Percentiles rank a stretch among this genome's conserved stretches.
phyloP scores from a whole-genome alignment of 2,888 invertebrate genomes.

The Keiferia lycopersicella region DNA sequence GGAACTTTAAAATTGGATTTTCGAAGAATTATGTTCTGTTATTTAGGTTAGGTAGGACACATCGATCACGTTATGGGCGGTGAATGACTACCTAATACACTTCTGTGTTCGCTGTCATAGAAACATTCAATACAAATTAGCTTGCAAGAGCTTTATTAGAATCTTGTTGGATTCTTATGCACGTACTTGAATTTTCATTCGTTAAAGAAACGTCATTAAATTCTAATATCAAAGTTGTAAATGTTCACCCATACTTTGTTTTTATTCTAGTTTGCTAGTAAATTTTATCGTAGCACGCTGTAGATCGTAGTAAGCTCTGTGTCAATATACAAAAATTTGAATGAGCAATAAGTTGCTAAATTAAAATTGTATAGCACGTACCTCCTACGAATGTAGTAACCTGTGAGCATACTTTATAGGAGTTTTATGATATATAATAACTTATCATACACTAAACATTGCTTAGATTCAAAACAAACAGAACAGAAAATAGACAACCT shows the following conservation, averaged over 20 bases:
- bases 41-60: constrained; percentile 62
- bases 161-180: neutral
- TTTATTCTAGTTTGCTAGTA: too few relatives aligned
- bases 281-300: too few relatives aligned
- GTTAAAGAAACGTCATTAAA: neutral
- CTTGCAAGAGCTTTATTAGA: neutral
- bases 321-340: neutral
- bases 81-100: constrained; percentile 32
- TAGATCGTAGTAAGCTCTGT: too few relatives aligned
- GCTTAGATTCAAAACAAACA: neutral
- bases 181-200: neutral
- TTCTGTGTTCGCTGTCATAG: neutral
- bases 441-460: neutral
- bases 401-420: neutral
- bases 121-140: neutral
- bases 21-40: constrained; percentile 66
- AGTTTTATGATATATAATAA: neutral
- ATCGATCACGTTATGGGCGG: constrained; percentile 50
- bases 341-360: neutral
- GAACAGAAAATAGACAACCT: neutral
- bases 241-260: too few relatives aligned
- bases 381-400: neutral
- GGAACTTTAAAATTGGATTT: constrained; percentile 75
- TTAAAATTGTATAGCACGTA: neutral
- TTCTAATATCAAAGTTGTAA: too few relatives aligned